Base-by-base conservation (phyloP, 2,797 vertebrate species). In the Scomberomorus guttatus region DNA sequence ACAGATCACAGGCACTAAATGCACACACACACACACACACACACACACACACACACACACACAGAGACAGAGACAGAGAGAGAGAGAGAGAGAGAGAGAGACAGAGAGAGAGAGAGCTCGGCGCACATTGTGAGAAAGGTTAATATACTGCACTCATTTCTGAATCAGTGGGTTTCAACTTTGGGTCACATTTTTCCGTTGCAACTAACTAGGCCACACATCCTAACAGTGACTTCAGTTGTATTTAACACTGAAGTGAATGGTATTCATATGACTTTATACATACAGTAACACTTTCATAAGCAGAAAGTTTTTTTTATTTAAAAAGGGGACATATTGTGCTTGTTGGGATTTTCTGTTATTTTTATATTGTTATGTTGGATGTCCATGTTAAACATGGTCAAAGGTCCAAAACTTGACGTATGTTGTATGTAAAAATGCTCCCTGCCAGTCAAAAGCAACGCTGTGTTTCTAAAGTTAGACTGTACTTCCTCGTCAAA, bases 121-220 rank as follows among this genome's bases (percentile, higher is more conserved):
- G 57, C 2, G 48, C 32, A 51, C 22, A 11, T 17, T n/a, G 63
- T 39, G 55, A 58, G 27, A 37, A 55, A 75, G 55, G 68, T 81
- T 69, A 62, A 85, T 61, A 55, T 68, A 44, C 44, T 11, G 55
- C 52, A 32, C 18, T 61, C 18, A 24, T 73, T 80, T 77, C 60
- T 32, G 56, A 79, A 73, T 62, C 59, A 25, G 68, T 34, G 63
- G 50, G 80, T 72, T 81, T 89, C 59, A 77, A 85, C 73, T 57
- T 13, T 1, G n/a, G 81, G 81, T 85, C 68, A 81, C 54, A 75
- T 29, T 80, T 86, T 83, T 87, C 63, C 65, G 13, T 24, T 61
- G 72, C 54, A 6, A 3, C 46, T 42, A 59, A 70, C 29, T 46
- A 32, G 24, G 60, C 34, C 71, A 68, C 25, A 8, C 67, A 24